Conservation (phyloP, 1,140 invertebrate species). For the Pseudomyrmex dendroicus region DNA sequence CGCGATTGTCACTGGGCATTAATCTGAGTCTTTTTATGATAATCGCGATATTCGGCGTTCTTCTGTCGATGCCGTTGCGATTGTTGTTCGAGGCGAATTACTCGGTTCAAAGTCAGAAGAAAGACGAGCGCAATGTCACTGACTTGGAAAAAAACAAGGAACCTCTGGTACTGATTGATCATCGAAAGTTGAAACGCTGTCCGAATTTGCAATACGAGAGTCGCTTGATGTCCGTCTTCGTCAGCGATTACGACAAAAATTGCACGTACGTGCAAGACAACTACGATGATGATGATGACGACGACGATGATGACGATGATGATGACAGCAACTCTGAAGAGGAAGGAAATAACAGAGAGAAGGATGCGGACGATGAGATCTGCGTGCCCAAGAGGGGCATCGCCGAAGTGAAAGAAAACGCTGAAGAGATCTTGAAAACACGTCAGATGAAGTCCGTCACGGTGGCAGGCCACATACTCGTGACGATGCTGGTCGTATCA, state of each 20-base stretch:
- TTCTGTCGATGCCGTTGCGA: conserved; percentile 77
- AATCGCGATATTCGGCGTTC: conserved; percentile 77
- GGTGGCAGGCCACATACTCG: conserved; percentile 78
- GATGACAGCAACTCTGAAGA: conserved; percentile 21
- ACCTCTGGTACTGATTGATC: conserved; percentile 65
- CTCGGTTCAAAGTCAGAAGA: conserved; percentile 48
- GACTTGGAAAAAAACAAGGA: background rate
- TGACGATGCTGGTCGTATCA: conserved; percentile 78
- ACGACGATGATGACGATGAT: background rate
- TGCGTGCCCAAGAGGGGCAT: conserved; percentile 38
- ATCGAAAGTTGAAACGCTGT: conserved; percentile 74
- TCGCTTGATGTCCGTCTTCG: conserved; percentile 67
- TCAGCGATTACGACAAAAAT: conserved; percentile 79
- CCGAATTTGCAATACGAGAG: conserved; percentile 72
- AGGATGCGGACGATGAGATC: background rate
- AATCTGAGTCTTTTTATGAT: conserved; percentile 78
- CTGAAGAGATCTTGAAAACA: conserved; percentile 61
- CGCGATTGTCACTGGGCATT: conserved; percentile 74
- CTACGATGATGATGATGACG: background rate
- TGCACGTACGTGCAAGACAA: conserved; percentile 68
- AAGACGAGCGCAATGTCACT: background rate
- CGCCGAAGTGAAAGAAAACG: conserved; percentile 50
- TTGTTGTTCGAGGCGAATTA: conserved; percentile 77
- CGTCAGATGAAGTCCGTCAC: conserved; percentile 74
- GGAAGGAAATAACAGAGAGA: background rate